Evolutionary conservation across 35 echinoderm and acorn worm species (phyloP).

Genomic region (Patiria miniata): DNA sequence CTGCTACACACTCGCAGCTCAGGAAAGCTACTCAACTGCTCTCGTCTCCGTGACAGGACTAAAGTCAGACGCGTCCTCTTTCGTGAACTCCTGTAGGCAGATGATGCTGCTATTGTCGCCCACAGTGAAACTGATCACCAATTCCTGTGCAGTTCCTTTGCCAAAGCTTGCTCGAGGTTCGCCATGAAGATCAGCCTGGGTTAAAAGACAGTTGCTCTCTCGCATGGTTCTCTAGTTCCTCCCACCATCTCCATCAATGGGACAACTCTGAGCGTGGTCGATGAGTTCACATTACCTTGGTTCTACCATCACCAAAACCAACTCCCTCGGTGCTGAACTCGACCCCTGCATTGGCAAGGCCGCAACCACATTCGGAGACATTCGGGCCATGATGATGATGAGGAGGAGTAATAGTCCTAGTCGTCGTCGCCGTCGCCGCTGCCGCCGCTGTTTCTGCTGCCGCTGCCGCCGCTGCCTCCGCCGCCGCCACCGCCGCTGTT

Average conservation of each 20-base stretch:
- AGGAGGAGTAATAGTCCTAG: too few species aligned
- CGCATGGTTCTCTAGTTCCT: neutral
- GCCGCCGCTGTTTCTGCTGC: too few species aligned
- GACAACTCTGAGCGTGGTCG: neutral
- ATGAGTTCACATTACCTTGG: constrained; percentile 52
- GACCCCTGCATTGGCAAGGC: constrained; percentile 3
- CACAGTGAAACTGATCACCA: constrained; percentile 15
- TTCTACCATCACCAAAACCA: neutral
- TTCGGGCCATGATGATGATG: too few species aligned
- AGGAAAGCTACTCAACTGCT: neutral
- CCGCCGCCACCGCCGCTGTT: too few species aligned
- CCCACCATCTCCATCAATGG: neutral
- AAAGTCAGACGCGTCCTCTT: neutral
- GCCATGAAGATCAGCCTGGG: constrained; percentile 22
- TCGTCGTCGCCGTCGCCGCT: too few species aligned
- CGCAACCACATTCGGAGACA: too few species aligned
- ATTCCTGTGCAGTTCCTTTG: neutral
- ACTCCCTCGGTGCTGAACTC: neutral
- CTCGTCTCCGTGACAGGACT: neutral
- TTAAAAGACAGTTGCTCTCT: constrained; percentile 25
- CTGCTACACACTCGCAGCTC: neutral
- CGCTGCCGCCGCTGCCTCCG: too few species aligned
- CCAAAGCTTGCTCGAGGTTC: neutral
- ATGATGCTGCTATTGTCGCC: constrained; percentile 4
- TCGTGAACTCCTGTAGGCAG: neutral